phyloP scores from a whole-genome alignment of 2,888 invertebrate species.

The Luffia ferchaultella region DNA sequence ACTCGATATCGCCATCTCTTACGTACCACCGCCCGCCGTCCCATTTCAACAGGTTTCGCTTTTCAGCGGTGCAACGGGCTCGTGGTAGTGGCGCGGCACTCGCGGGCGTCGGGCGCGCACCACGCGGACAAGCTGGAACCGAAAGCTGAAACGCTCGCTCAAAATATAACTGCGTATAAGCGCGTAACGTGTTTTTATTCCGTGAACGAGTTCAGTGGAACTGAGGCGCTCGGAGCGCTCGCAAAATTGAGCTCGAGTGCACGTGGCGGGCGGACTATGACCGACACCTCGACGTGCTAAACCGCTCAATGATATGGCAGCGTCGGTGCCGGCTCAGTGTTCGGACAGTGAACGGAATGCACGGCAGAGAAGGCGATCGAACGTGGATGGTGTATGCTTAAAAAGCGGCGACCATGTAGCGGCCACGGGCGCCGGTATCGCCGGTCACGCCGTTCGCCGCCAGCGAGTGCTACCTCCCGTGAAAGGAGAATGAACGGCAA shows the following conservation, averaged over 20 bases:
- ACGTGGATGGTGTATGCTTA: constrained; percentile 19
- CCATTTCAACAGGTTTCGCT: constrained; percentile 66
- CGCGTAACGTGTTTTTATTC: constrained; percentile 32
- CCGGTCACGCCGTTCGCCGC: background rate
- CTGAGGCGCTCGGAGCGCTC: constrained; percentile 26
- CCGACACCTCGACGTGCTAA: constrained; percentile 22
- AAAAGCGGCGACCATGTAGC: constrained; percentile 29
- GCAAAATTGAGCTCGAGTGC: constrained; percentile 32
- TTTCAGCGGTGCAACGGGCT: constrained; percentile 57
- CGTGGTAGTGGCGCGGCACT: constrained; percentile 61
- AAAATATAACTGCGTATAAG: constrained; percentile 55
- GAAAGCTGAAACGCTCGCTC: constrained; percentile 42
- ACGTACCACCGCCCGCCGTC: constrained; percentile 39
- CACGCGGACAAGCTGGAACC: constrained; percentile 39
- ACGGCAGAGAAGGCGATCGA: background rate
- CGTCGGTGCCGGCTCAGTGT: background rate
- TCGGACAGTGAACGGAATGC: background rate
- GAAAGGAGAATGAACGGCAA: background rate
- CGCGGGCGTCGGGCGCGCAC: background rate
- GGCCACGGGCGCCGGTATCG: constrained; percentile 6
- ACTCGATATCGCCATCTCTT: background rate
- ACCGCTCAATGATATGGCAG: background rate
- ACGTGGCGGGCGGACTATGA: constrained; percentile 31
- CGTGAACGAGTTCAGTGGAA: constrained; percentile 35
- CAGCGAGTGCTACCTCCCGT: background rate